phyloP scores from a whole-genome alignment of 2,797 vertebrate genomes.

The Myripristis murdjan region DNA sequence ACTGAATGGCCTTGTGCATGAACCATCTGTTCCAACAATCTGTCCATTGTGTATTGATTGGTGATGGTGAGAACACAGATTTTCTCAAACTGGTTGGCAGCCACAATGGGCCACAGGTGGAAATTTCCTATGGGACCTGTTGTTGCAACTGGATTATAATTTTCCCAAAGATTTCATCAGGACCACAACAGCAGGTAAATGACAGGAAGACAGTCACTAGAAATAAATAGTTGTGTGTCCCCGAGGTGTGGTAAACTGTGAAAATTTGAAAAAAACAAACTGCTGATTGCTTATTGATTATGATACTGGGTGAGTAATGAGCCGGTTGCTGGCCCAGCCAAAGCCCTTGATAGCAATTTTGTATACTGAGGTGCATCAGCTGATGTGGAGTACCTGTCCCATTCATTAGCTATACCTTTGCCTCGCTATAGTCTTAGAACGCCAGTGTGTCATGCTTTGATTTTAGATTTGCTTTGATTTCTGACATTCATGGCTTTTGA shows the following conservation, averaged over 20 bases:
- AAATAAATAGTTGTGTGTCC: background rate
- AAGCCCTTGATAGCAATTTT: background rate
- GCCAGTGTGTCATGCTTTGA: background rate
- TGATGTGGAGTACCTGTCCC: background rate
- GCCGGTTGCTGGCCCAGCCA: background rate
- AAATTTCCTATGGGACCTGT: background rate
- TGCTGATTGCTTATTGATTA: background rate
- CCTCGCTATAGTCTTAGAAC: background rate
- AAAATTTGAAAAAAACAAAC: background rate
- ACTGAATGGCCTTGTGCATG: background rate
- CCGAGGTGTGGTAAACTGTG: too few relatives aligned
- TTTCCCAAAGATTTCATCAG: too few relatives aligned
- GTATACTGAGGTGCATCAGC: slow-evolving; percentile 1
- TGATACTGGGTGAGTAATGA: background rate
- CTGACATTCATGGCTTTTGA: background rate
- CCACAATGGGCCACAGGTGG: background rate
- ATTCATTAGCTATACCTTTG: background rate
- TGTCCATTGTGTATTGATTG: slow-evolving; percentile 21
- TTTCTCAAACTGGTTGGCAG: background rate
- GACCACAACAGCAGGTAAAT: too few relatives aligned
- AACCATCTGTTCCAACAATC: background rate
- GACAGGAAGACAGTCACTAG: too few relatives aligned
- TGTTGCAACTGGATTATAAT: background rate
- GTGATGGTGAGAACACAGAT: background rate
- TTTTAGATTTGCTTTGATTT: background rate